phyloP scores from a whole-genome alignment of 2,888 invertebrate genomes.

The Polyommatus iphigenia region DNA sequence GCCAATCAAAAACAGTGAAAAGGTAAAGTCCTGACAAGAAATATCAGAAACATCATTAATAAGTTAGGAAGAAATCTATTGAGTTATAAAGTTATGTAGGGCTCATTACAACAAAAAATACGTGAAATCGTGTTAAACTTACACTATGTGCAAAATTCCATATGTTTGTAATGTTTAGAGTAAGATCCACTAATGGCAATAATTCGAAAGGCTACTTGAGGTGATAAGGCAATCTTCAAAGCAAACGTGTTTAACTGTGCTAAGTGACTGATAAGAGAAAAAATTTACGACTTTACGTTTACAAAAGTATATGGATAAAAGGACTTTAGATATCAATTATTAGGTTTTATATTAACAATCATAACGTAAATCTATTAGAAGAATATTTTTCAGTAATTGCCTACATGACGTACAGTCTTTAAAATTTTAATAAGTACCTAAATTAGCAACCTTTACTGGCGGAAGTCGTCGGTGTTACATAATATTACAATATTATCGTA shows the following conservation, averaged over 20 bases:
- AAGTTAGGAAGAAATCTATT: too few relatives aligned
- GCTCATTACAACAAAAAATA: not conserved
- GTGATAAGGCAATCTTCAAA: slow-evolving; percentile 7
- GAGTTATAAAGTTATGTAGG: not conserved
- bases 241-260: not conserved
- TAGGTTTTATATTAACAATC: not conserved
- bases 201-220: not conserved
- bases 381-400: too few relatives aligned
- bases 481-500: too few relatives aligned
- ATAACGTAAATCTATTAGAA: too few relatives aligned
- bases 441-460: too few relatives aligned
- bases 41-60: too few relatives aligned
- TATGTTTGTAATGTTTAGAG: not conserved
- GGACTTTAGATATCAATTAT: not conserved
- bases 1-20: too few relatives aligned
- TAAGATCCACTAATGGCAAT: not conserved
- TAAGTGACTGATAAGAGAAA: slow-evolving; percentile 2
- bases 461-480: too few relatives aligned
- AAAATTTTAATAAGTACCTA: too few relatives aligned
- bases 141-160: not conserved
- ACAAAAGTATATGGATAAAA: not conserved
- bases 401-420: too few relatives aligned
- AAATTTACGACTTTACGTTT: not conserved
- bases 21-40: too few relatives aligned
- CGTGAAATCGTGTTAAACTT: not conserved